Conservation (phyloP, 1,140 invertebrate genomes). For the Mya arenaria region DNA sequence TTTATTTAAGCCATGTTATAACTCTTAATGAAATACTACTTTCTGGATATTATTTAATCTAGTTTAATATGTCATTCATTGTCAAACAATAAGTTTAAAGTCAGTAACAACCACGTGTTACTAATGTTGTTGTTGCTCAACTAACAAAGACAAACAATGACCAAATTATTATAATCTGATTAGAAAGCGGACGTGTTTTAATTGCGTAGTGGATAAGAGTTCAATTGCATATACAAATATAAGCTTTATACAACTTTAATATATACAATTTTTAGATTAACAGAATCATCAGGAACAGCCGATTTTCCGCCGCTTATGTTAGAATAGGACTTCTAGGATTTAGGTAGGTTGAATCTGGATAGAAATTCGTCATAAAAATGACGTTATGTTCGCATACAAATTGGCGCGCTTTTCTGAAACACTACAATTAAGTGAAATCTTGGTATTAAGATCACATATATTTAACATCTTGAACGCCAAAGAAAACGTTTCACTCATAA, state of each 20-base stretch:
- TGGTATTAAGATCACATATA: neutral
- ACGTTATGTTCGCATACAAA: neutral
- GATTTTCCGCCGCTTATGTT: conserved; percentile 9
- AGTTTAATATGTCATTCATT: too few relatives aligned
- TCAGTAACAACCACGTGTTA: neutral
- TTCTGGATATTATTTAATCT: too few relatives aligned
- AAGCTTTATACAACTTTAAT: neutral
- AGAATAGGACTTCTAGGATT: conserved; percentile 23
- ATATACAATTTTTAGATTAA: conserved; percentile 31
- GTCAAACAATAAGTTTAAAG: neutral
- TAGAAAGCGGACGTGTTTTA: neutral
- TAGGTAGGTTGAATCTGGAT: conserved; percentile 2
- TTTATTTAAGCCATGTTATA: too few relatives aligned
- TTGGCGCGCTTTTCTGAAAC: neutral
- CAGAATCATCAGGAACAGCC: conserved; percentile 25
- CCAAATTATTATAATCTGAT: neutral
- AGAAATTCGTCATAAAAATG: neutral
- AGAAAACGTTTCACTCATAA: neutral
- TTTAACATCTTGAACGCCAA: neutral
- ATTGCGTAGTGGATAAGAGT: neutral
- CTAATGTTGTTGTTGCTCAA: neutral
- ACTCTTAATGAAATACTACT: too few relatives aligned
- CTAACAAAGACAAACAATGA: neutral
- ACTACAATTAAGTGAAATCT: neutral
- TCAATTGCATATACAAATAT: too few relatives aligned